Percentiles rank a stretch among this genome's conserved stretches.
These are phyloP conservation scores for Chelonus insularis DNA, from an alignment of 1,140 invertebrate genomes.

Conservation along the genomic window DNA sequence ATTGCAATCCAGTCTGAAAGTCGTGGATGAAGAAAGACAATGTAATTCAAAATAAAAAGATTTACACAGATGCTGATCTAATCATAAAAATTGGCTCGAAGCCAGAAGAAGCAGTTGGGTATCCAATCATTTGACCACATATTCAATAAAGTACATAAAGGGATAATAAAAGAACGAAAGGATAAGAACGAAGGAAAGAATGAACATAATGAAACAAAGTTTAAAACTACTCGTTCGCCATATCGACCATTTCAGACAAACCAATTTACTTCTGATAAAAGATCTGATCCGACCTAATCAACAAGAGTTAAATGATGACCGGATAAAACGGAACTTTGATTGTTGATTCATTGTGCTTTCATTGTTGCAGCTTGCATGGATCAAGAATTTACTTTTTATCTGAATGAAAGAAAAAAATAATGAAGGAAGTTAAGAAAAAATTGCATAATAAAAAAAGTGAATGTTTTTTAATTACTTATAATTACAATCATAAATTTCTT, in stretches of 20 bases:
- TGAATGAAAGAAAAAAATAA: too few species aligned
- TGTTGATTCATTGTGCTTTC: too few species aligned
- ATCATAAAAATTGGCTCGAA: constrained; percentile 44
- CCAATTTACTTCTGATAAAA: background rate
- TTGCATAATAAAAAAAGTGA: background rate
- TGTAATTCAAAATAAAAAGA: constrained; percentile 8
- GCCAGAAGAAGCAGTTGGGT: constrained; percentile 39
- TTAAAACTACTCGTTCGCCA: background rate
- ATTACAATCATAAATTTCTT: too few species aligned
- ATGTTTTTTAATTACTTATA: too few species aligned
- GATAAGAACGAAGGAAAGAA: background rate
- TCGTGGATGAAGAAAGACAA: too few species aligned
- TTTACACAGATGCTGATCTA: constrained; percentile 36
- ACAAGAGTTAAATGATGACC: too few species aligned
- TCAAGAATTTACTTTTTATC: background rate
- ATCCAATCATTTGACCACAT: background rate
- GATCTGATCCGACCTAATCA: background rate
- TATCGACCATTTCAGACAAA: background rate
- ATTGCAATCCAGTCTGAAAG: background rate
- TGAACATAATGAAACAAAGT: background rate
- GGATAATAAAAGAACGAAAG: constrained; percentile 4
- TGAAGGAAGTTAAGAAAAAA: background rate
- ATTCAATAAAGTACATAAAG: background rate
- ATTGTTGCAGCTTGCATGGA: too few species aligned
- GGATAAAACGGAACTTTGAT: too few species aligned